phyloP scores from a whole-genome alignment of 2,113 vertebrate genomes.

The Eclectus roratus region DNA sequence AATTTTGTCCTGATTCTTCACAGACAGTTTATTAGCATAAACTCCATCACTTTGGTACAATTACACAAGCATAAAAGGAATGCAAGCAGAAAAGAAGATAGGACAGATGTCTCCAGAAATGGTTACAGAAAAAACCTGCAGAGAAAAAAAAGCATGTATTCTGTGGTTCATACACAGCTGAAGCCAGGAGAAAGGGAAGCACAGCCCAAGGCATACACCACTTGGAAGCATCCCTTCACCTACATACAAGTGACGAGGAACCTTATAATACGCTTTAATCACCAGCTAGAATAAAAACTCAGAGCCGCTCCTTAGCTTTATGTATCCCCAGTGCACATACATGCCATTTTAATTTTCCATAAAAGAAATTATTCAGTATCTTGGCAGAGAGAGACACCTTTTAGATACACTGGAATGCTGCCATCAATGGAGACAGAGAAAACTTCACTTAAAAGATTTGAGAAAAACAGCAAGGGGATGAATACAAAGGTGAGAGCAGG shows the following conservation, averaged over 20 bases:
- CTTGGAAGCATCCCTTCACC: neutral
- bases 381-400: neutral
- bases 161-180: neutral
- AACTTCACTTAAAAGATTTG: neutral
- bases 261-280: neutral
- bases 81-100: neutral
- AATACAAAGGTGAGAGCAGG: neutral
- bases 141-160: rapidly evolving
- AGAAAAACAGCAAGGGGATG: neutral
- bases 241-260: neutral
- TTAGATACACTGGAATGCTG: neutral
- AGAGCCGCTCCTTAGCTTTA: neutral
- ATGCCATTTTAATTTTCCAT: neutral
- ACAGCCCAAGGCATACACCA: neutral
- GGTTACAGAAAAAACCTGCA: neutral
- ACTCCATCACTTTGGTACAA: neutral
- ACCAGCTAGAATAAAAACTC: neutral
- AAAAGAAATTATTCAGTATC: neutral
- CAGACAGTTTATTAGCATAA: neutral
- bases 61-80: neutral
- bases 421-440: neutral
- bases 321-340: neutral
- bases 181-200: neutral
- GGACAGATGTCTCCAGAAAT: neutral
- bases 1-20: neutral